These are phyloP conservation scores for Cromileptes altivelis DNA, from an alignment of 2,113 vertebrate species.

Conservation along the genomic window DNA sequence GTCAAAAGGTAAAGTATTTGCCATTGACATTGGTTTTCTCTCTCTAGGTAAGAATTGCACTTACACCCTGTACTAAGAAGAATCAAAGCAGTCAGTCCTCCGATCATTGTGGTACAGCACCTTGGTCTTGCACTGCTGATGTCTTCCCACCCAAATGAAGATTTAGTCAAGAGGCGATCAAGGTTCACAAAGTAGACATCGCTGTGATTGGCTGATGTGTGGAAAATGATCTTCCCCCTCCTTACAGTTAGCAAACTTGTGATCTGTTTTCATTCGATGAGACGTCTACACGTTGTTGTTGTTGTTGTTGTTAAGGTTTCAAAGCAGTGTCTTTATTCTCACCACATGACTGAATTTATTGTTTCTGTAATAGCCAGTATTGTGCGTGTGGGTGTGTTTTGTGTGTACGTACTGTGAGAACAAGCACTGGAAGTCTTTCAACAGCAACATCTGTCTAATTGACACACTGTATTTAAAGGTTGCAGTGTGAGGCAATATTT, in stretches of 20 bases:
- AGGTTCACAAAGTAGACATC: neutral
- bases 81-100: neutral
- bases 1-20: neutral
- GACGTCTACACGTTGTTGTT: neutral
- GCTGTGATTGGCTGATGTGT: neutral
- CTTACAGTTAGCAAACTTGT: neutral
- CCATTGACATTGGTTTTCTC: neutral
- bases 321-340: neutral
- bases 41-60: neutral
- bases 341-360: neutral
- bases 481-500: no score
- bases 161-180: neutral
- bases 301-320: neutral
- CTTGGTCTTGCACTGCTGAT: neutral
- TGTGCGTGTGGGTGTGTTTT: no score
- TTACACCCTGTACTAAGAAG: slow-evolving; percentile 7
- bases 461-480: neutral
- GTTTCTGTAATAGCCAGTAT: no score
- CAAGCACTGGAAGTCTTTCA: neutral
- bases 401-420: neutral
- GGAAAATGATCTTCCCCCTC: neutral
- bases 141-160: neutral
- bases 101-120: neutral
- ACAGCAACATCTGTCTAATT: neutral
- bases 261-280: neutral